Evolutionary conservation across 2,797 vertebrate genomes (phyloP).

Genomic region (Manis pentadactyla): DNA sequence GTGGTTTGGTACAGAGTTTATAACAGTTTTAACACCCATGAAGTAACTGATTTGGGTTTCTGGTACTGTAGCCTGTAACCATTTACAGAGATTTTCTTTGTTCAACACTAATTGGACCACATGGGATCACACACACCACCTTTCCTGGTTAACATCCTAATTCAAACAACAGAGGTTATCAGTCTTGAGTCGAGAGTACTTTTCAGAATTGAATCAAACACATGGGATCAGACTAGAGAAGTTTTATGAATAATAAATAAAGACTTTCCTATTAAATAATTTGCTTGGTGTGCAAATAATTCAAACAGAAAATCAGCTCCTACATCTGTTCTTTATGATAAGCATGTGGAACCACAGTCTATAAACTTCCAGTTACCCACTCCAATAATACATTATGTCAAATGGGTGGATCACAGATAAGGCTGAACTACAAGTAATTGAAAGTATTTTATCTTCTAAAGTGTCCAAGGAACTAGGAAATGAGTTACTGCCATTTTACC

Average conservation of each 20-base stretch:
- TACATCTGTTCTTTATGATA: constrained; percentile 68
- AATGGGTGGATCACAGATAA: constrained; percentile 34
- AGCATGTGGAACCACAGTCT: neutral
- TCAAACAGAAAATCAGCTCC: constrained; percentile 31
- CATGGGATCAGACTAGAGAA: neutral
- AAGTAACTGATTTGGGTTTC: neutral
- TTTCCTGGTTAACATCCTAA: constrained; percentile 53
- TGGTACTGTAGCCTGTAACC: constrained; percentile 11
- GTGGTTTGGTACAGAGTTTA: neutral
- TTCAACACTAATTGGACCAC: constrained; percentile 47
- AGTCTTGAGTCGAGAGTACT: neutral
- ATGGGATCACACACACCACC: neutral
- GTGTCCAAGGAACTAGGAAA: neutral
- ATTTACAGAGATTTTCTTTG: constrained; percentile 56
- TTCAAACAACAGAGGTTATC: constrained; percentile 49
- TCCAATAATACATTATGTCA: neutral
- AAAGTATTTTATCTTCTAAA: neutral
- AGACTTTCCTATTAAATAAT: constrained; percentile 56
- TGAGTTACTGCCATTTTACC: neutral
- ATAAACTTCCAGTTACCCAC: constrained; percentile 25
- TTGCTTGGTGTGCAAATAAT: constrained; percentile 15
- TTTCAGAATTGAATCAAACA: constrained; percentile 62
- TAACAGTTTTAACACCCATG: neutral
- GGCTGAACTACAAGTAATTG: neutral
- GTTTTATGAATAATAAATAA: constrained; percentile 69